These are phyloP conservation scores for Acronicta aceris DNA, from an alignment of 2,888 invertebrate genomes.

Conservation along the genomic window DNA sequence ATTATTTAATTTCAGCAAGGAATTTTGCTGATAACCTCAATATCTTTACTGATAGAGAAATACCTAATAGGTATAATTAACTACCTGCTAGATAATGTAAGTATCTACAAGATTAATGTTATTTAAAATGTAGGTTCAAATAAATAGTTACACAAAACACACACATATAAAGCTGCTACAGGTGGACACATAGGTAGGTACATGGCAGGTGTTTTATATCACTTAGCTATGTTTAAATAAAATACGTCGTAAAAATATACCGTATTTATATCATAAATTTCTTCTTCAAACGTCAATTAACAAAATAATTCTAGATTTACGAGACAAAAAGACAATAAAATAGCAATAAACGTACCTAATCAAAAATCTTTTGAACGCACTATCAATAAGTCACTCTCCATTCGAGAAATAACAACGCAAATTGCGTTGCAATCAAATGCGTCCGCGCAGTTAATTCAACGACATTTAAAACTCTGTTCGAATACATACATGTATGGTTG, in stretches of 20 bases:
- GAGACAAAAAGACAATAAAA: constrained; percentile 26
- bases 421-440: constrained; percentile 80
- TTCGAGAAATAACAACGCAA: constrained; percentile 74
- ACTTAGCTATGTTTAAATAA: background rate
- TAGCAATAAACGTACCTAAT: constrained; percentile 44
- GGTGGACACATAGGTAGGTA: constrained; percentile 6
- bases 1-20: constrained; percentile 4
- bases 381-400: constrained; percentile 64
- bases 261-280: constrained; percentile 12
- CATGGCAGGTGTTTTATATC: constrained; percentile 17
- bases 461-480: constrained; percentile 67
- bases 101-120: background rate
- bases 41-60: background rate
- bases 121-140: background rate
- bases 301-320: constrained; percentile 25
- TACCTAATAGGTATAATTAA: background rate
- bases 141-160: background rate
- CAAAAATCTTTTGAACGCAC: constrained; percentile 56
- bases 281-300: constrained; percentile 34
- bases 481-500: constrained; percentile 47
- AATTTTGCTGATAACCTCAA: background rate
- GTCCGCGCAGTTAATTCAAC: constrained; percentile 79
- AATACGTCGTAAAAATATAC: constrained; percentile 9
- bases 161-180: background rate
- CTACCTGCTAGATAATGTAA: background rate